These are phyloP conservation scores for Triplophysa tibetana DNA, from an alignment of 2,113 vertebrate genomes.

Conservation along the genomic window DNA sequence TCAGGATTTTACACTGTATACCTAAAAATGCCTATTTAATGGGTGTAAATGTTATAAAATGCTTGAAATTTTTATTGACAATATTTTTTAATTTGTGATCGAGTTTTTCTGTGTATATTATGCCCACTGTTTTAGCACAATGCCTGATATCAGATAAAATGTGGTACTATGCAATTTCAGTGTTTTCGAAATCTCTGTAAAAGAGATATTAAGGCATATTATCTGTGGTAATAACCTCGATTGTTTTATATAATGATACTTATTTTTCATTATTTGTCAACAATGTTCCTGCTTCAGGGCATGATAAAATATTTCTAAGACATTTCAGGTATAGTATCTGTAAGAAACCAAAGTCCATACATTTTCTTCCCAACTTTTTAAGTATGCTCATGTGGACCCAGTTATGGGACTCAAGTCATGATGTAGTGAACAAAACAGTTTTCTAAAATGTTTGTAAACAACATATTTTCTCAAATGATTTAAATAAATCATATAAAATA, in stretches of 20 bases:
- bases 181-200: slow-evolving; percentile 16
- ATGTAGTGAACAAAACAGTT: background rate
- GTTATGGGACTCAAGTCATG: background rate
- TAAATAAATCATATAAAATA: no score
- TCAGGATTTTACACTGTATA: slow-evolving; percentile 33
- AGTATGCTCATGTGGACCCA: background rate
- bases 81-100: background rate
- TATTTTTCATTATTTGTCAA: no score
- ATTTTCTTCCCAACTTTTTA: slow-evolving; percentile 3
- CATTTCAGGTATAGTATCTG: slow-evolving; percentile 37
- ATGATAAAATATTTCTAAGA: no score
- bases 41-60: slow-evolving; percentile 28
- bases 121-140: slow-evolving; percentile 41
- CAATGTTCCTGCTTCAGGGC: background rate
- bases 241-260: slow-evolving; percentile 32
- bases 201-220: slow-evolving; percentile 31
- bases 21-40: slow-evolving; percentile 30
- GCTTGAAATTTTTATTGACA: slow-evolving; percentile 37
- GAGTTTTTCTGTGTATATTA: slow-evolving; percentile 13
- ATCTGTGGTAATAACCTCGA: slow-evolving; percentile 35
- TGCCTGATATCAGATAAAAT: slow-evolving; percentile 33
- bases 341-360: slow-evolving; percentile 39
- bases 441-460: slow-evolving; percentile 65
- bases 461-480: no score
- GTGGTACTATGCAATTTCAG: slow-evolving; percentile 50